These are phyloP conservation scores for Tenrec ecaudatus DNA, from an alignment of 2,113 vertebrate genomes.

Conservation along the genomic window DNA sequence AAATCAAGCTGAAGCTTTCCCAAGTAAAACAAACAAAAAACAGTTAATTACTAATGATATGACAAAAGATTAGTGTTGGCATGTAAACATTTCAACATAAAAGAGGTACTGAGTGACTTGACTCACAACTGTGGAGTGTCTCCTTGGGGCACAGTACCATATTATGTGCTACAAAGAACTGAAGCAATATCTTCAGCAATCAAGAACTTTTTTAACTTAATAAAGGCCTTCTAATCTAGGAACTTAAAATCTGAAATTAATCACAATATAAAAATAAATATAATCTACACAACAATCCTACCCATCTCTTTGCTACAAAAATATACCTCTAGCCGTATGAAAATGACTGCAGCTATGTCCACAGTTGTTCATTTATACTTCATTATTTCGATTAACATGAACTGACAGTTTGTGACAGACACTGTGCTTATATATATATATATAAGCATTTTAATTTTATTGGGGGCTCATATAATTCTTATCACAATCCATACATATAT, in stretches of 20 bases:
- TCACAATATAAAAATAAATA: no score
- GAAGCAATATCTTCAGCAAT: neutral
- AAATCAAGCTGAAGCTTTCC: neutral
- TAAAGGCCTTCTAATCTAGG: neutral
- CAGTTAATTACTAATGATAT: neutral
- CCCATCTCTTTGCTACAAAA: neutral
- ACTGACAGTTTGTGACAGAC: neutral
- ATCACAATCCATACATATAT: no score
- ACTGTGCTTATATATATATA: no score
- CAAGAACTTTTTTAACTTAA: neutral
- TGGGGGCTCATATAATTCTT: no score
- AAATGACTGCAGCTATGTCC: neutral
- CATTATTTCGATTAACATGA: neutral
- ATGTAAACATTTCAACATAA: neutral
- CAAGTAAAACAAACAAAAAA: neutral
- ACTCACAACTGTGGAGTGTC: neutral
- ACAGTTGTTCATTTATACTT: slow-evolving; percentile 11
- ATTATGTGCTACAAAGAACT: neutral
- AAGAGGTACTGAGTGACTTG: neutral
- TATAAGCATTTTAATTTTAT: no score
- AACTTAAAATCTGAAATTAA: neutral
- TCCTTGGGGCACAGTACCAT: neutral
- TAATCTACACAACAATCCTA: neutral
- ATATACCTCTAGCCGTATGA: neutral
- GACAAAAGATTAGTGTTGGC: neutral